Conservation (phyloP, 2,797 vertebrate genomes). For the Mus minutoides region DNA sequence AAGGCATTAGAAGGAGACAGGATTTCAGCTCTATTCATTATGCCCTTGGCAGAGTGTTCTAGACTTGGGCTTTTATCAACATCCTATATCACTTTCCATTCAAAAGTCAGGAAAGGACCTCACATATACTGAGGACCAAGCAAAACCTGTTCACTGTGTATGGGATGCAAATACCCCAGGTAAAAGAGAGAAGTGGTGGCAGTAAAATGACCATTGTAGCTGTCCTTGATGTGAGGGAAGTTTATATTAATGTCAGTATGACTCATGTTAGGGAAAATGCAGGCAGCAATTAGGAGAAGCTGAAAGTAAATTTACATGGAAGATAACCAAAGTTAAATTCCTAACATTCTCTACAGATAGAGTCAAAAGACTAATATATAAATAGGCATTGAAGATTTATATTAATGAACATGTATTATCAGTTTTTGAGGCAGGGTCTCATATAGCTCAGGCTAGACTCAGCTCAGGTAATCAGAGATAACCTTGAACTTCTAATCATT, state of each 20-base stretch:
- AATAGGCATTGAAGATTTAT: background rate
- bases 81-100: background rate
- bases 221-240: background rate
- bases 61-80: background rate
- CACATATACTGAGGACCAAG: background rate
- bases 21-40: constrained; percentile 42
- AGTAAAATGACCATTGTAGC: background rate
- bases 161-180: background rate
- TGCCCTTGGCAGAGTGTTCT: background rate
- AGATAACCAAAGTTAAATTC: background rate
- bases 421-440: background rate
- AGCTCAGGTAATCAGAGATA: background rate
- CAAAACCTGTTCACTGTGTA: background rate
- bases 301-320: background rate
- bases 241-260: background rate
- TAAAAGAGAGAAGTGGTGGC: background rate
- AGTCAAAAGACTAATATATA: background rate
- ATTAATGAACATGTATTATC: background rate
- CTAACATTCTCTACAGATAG: background rate
- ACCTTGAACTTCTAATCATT: background rate
- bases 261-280: background rate
- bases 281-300: background rate
- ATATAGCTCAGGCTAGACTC: background rate
- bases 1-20: background rate
- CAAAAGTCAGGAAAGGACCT: background rate